Percentiles rank a stretch among this genome's conserved stretches.
Evolutionary conservation across 35 echinoderm and acorn worm species (phyloP).

Genomic region (Patiria miniata): DNA sequence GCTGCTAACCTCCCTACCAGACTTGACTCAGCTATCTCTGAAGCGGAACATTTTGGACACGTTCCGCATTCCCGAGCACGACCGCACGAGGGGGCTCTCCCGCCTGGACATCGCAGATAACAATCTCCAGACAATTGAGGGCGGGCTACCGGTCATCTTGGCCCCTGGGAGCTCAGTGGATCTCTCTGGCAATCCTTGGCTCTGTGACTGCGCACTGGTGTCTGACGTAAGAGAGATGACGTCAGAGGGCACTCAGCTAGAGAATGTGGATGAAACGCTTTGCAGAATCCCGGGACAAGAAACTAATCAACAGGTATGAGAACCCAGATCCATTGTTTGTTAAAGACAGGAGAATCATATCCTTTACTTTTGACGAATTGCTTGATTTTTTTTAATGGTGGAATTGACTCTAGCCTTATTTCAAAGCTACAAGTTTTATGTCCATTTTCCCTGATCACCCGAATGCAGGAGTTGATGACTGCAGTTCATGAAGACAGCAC

Average conservation of each 20-base stretch:
- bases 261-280: slow-evolving; percentile 24
- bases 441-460: too few species aligned
- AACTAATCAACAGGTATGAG: background rate
- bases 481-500: too few species aligned
- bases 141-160: background rate
- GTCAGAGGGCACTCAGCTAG: background rate
- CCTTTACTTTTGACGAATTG: too few species aligned
- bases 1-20: slow-evolving; percentile 10
- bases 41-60: slow-evolving; percentile 17
- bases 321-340: background rate
- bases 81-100: slow-evolving; percentile 19
- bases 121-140: background rate
- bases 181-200: slow-evolving; percentile 53
- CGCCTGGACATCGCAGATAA: slow-evolving; percentile 36
- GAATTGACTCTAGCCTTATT: too few species aligned
- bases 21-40: slow-evolving; percentile 34
- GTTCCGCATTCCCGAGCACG: slow-evolving; percentile 7
- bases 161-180: slow-evolving; percentile 34
- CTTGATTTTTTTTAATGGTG: too few species aligned
- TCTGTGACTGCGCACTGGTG: slow-evolving; percentile 26
- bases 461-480: too few species aligned
- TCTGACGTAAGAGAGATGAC: slow-evolving; percentile 2
- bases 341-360: too few species aligned
- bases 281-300: slow-evolving; percentile 21
- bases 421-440: too few species aligned